Base-by-base conservation (phyloP, 2,888 invertebrate genomes). In the Drosophila putrida region DNA sequence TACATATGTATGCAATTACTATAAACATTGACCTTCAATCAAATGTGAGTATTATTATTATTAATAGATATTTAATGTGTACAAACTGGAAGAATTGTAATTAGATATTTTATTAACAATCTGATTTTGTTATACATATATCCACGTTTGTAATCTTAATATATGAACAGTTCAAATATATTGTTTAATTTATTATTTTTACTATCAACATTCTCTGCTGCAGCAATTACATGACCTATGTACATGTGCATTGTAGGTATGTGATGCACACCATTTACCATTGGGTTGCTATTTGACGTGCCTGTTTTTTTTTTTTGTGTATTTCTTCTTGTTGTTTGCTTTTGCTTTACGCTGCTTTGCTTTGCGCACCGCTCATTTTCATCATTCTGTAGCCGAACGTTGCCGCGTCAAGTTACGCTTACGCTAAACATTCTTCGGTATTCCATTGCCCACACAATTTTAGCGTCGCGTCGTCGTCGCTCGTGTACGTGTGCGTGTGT, bases 301-400 rank as follows among this genome's bases (percentile, higher is more conserved):
- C 69, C 60, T 78, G 74, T 36, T 55, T 41, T 63, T 55, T 58
- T 39, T 50, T 55, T 35, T 49, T 9, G 31, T 9, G 57, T 49
- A 20, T 44, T 57, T 44, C 50, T 60, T 55, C 53, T 46, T 75
- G 54, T 59, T 77, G 63, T 78, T 75, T 79, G 69, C 41, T 57
- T 79, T 65, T 76, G 63, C 62, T 73, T 69, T 71, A 59, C 75
- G 61, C 65, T 78, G 77, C 77, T 66, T 77, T 66, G 78, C 71
- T 67, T 80, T 69, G 61, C 70, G 68, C 77, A 66, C 64, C 73
- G 80, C 55, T 78, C 78, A 46, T 78, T 74, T 78, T 74, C 75
- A 68, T 78, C 79, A 79, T 79, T 79, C 79, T 79, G 82, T 82
- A 75, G 82, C 75, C 66, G 82, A 79, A 69, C 79, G 82, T 82